phyloP scores from a whole-genome alignment of 2,888 invertebrate genomes.

The Sepioteuthis lessoniana region DNA sequence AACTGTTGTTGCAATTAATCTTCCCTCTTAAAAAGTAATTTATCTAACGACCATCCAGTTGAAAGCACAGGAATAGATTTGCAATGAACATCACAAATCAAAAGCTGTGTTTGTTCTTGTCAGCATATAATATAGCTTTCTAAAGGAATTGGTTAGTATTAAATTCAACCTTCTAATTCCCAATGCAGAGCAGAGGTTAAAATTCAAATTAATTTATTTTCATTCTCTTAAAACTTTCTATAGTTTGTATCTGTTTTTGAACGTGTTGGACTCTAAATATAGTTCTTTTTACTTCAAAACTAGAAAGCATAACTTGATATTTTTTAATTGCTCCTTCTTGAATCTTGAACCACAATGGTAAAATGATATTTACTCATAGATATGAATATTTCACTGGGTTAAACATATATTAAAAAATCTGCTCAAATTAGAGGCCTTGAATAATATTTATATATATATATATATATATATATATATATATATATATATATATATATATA shows the following conservation, averaged over 20 bases:
- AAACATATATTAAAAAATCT: no score
- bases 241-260: not conserved
- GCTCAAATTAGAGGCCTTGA: no score
- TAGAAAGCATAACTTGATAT: no score
- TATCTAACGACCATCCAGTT: not conserved
- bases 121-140: not conserved
- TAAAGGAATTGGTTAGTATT: not conserved
- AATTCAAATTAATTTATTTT: not conserved
- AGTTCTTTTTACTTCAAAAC: no score
- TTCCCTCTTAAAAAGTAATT: not conserved
- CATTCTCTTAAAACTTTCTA: not conserved
- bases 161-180: not conserved
- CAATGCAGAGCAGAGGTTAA: not conserved
- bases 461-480: no score
- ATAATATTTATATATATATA: no score
- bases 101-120: not conserved
- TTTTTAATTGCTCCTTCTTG: no score
- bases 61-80: not conserved
- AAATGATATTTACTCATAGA: no score
- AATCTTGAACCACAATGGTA: no score
- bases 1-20: not conserved
- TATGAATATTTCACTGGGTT: no score
- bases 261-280: not conserved
- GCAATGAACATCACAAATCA: not conserved
- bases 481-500: no score